Evolutionary conservation across 2,888 invertebrate genomes (phyloP).

Genomic region (Serripes groenlandicus): DNA sequence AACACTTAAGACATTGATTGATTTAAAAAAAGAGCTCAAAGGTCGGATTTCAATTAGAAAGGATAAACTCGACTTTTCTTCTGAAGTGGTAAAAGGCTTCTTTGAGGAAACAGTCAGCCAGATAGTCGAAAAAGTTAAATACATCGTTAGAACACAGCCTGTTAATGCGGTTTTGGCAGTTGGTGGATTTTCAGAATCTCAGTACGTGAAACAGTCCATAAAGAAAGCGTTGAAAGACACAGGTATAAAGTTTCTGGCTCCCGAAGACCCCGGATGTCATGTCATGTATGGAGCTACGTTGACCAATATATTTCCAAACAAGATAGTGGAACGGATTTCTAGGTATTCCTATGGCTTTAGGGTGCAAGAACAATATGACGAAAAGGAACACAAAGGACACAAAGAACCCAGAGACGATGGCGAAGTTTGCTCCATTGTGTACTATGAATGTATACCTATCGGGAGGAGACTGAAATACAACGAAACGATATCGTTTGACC

Average conservation of each 20-base stretch:
- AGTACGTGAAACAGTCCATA: slow-evolving; percentile 20
- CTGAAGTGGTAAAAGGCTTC: slow-evolving; percentile 2
- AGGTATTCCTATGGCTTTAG: slow-evolving; percentile 42
- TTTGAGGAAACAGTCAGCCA: slow-evolving; percentile 30
- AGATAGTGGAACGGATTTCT: slow-evolving; percentile 33
- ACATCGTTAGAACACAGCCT: slow-evolving; percentile 1
- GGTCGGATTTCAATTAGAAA: neutral
- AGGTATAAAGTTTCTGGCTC: slow-evolving; percentile 5
- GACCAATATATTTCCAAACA: slow-evolving; percentile 8
- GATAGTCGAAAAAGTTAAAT: slow-evolving; percentile 34
- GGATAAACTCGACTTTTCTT: slow-evolving; percentile 25
- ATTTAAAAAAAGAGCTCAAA: neutral
- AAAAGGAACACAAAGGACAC: neutral
- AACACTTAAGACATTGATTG: neutral
- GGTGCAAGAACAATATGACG: slow-evolving; percentile 18
- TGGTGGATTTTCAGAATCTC: slow-evolving; percentile 45
- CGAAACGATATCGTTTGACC: slow-evolving; percentile 10
- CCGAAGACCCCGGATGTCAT: slow-evolving; percentile 35
- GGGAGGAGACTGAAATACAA: slow-evolving; percentile 27
- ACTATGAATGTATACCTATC: slow-evolving; percentile 29
- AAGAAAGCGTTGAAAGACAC: neutral
- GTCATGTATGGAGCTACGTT: slow-evolving; percentile 38
- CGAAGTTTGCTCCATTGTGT: slow-evolving; percentile 24
- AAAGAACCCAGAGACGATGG: slow-evolving; percentile 11
- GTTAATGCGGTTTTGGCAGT: slow-evolving; percentile 31